A percentile compares a stretch with the other conserved stretches of the same genome.
Conservation (phyloP, 2,797 vertebrate species). For the Enteromius unitaeniatus region DNA sequence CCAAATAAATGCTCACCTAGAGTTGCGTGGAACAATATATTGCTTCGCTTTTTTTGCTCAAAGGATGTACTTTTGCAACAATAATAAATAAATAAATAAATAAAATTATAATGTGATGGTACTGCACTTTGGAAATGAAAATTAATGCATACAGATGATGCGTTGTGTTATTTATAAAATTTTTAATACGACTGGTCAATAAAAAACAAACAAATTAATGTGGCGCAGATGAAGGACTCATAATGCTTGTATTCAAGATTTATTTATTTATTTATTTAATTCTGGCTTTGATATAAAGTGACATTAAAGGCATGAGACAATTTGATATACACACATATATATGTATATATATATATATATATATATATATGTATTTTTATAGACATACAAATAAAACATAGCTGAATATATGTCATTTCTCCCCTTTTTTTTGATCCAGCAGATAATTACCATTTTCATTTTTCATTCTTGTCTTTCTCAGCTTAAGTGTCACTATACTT, state of each 20-base stretch:
- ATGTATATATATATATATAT: not conserved
- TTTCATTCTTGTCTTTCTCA: not conserved
- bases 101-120: too few species aligned
- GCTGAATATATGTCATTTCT: not conserved
- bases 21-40: not conserved
- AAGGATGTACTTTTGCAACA: not conserved
- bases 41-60: not conserved
- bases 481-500: not conserved
- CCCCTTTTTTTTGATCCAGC: not conserved
- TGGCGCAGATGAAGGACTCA: not conserved
- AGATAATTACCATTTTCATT: not conserved
- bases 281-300: not conserved
- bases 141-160: not conserved
- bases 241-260: not conserved
- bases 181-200: not conserved
- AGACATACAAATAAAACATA: too few species aligned
- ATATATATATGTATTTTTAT: too few species aligned
- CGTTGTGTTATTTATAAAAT: not conserved
- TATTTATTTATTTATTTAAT: not conserved
- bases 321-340: not conserved
- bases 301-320: not conserved
- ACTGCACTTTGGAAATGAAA: not conserved
- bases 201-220: not conserved
- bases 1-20: constrained; percentile 9
- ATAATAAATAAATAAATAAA: not conserved